Evolutionary conservation across 2,888 invertebrate species (phyloP).

Genomic region (Limnephilus marmoratus): DNA sequence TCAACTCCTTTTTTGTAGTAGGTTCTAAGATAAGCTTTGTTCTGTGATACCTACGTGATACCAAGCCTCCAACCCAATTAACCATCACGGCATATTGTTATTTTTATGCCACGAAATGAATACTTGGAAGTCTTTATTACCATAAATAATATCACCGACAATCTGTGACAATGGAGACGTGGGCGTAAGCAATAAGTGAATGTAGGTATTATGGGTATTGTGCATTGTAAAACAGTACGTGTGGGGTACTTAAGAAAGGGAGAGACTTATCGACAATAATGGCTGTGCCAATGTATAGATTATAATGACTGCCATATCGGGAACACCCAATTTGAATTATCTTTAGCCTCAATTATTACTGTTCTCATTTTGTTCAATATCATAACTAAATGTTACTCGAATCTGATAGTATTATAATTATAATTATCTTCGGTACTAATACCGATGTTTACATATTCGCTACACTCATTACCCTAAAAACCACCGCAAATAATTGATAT

Average conservation of each 20-base stretch:
- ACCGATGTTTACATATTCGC: not conserved
- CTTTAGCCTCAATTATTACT: not conserved
- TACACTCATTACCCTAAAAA: not conserved
- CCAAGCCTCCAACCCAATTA: not conserved
- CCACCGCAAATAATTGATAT: not conserved
- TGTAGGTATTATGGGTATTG: not conserved
- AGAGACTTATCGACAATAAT: constrained; percentile 33
- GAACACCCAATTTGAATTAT: not conserved
- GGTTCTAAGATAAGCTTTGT: not conserved
- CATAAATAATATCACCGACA: constrained; percentile 25
- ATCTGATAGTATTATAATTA: not conserved
- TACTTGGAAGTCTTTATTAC: not conserved
- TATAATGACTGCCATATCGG: constrained; percentile 19
- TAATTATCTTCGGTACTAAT: not conserved
- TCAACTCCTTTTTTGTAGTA: not conserved
- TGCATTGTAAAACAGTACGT: not conserved
- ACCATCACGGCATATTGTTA: not conserved
- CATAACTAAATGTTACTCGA: not conserved
- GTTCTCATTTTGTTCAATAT: not conserved
- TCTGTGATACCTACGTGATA: not conserved
- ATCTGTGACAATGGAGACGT: constrained; percentile 38
- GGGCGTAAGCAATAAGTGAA: not conserved
- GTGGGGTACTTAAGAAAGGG: constrained; percentile 9
- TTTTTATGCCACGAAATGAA: not conserved
- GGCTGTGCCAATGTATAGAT: not conserved